Evolutionary conservation across 2,888 invertebrate species (phyloP), one percentile per base, ranked within the genome.

Genomic region (Agrypnus murinus): DNA sequence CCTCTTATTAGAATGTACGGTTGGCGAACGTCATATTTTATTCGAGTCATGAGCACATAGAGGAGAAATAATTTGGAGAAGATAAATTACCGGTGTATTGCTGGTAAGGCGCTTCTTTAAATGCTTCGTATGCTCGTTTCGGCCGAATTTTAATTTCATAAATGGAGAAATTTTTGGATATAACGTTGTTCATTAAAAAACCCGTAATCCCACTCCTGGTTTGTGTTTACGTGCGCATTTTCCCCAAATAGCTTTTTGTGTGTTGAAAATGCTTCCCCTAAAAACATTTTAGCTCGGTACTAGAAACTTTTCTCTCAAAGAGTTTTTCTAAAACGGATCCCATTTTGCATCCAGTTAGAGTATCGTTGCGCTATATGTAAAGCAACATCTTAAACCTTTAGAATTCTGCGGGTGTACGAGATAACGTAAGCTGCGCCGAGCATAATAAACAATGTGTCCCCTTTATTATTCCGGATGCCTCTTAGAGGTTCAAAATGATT

Each of bases 351-450:
- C 25, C 34, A 63, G 62, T 38, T 19, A 50, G 36, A 31, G 38
- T 58, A 58, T 58, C 38, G 58, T 17, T 5, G 43, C 10, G 38
- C 34, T 46, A 31, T 46, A 60, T 60, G 60, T 60, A 65, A 65
- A 55, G 55, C 53, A 43, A 53, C 45, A 43, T 55, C 65, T 55
- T 55, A 67, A 57, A 48, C 62, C 57, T 53, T 69, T 57, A 36
- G 59, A 62, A 69, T 69, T 69, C 68, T 32, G 40, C 19, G 46
- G 45, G 63, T 38, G 68, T 69, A 55, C 45, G 17, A 69, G 68
- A 69, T 69, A 69, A 69, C 63, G 57, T 57, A 46, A 69, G 68
- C 32, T 69, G 57, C 36, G 68, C 57, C 17, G 63, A 69, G 68
- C 62, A 69, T 69, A 69, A 57, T 69, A 69, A 69, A 66, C 58